A percentile compares a stretch with the other conserved stretches of the same genome.
Conservation (phyloP, 2,888 invertebrate species). For the Cyrtodaria siliqua region DNA sequence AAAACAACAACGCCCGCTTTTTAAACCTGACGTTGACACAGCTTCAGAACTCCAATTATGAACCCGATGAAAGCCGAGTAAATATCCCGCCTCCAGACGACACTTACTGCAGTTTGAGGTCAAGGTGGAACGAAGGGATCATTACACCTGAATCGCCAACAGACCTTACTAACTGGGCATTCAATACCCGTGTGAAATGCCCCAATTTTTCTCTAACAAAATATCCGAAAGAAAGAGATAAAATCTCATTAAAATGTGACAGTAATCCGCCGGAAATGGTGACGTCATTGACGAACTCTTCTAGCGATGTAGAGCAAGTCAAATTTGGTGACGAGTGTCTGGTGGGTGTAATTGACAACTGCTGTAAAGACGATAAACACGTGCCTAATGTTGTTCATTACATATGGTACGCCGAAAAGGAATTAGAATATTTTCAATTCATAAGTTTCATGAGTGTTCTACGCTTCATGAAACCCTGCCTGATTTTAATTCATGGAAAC, state of each 20-base stretch:
- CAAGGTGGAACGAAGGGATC: no score
- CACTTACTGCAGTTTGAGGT: no score
- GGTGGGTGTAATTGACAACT: conserved; percentile 45
- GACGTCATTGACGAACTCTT: conserved; percentile 10
- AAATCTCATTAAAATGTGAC: conserved; percentile 39
- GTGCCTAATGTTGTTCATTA: conserved; percentile 68
- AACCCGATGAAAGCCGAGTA: no score
- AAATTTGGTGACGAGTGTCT: conserved; percentile 52
- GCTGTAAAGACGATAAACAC: conserved; percentile 32
- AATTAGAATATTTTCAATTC: conserved; percentile 53
- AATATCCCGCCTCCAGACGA: no score
- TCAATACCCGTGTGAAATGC: conserved; percentile 11
- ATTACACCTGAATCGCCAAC: conserved; percentile 11
- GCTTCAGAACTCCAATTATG: no score
- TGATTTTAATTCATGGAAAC: conserved; percentile 66
- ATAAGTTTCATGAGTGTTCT: conserved; percentile 66
- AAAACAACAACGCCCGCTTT: no score
- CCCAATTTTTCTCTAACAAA: conserved; percentile 22
- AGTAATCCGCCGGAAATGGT: conserved; percentile 9
- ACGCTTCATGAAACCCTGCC: conserved; percentile 66
- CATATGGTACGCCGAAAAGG: conserved; percentile 60
- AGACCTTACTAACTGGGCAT: conserved; percentile 28
- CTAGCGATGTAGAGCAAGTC: conserved; percentile 20
- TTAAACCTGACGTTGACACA: no score
- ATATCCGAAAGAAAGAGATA: conserved; percentile 8